These are phyloP conservation scores for Spodoptera littoralis DNA, from an alignment of 2,888 invertebrate species.

Conservation along the genomic window DNA sequence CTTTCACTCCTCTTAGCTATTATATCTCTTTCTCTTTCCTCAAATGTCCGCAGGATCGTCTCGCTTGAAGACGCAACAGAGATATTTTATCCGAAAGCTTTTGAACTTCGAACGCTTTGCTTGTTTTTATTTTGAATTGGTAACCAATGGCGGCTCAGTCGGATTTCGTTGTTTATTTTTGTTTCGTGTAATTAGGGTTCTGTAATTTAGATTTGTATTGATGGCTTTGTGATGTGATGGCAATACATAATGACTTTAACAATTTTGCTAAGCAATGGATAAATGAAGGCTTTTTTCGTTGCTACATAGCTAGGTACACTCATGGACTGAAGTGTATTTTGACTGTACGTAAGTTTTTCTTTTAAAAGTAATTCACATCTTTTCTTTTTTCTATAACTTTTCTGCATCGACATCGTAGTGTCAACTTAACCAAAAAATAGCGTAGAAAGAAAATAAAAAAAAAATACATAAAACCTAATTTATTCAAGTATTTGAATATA, in stretches of 20 bases:
- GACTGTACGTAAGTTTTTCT: no score
- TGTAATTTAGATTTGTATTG: constrained; percentile 14
- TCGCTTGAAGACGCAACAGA: constrained; percentile 87
- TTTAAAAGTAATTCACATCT: no score
- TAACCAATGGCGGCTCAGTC: constrained; percentile 69
- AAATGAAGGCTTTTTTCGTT: no score
- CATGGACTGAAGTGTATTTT: no score
- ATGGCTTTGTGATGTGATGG: neutral
- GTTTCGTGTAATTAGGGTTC: constrained; percentile 37
- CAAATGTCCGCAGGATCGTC: constrained; percentile 84
- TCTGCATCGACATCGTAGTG: no score
- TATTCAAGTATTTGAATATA: no score
- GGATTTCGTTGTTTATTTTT: constrained; percentile 55
- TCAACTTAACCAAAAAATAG: no score
- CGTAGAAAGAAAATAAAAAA: no score
- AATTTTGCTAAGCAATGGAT: no score
- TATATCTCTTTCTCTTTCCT: constrained; percentile 66
- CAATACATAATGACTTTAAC: neutral
- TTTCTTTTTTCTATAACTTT: no score
- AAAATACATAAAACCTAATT: no score
- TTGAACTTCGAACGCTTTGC: constrained; percentile 77
- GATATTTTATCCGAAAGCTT: constrained; percentile 86
- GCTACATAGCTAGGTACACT: no score
- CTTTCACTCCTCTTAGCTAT: constrained; percentile 56
- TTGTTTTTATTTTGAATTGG: constrained; percentile 75